phyloP scores from a whole-genome alignment of 2,113 vertebrate species.

The Cisticola juncidis region DNA sequence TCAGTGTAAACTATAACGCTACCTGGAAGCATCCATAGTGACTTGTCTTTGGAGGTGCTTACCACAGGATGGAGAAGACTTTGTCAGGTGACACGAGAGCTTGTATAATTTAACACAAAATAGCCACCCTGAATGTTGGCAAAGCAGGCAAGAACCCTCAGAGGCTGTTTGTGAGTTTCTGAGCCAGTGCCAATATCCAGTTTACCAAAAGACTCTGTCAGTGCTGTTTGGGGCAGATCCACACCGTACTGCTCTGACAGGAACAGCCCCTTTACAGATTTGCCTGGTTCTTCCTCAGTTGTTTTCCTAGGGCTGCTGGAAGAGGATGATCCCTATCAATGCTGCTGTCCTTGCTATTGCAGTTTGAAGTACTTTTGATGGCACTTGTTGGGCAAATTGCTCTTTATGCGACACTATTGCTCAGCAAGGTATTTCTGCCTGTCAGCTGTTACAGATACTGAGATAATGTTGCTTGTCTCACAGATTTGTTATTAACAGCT shows the following conservation, averaged over 20 bases:
- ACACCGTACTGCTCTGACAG: not conserved
- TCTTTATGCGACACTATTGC: not conserved
- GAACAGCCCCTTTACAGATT: not conserved
- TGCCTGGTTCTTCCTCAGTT: not conserved
- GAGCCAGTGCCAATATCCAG: not conserved
- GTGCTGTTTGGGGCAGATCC: not conserved
- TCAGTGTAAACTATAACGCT: not conserved
- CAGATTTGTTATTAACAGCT: slow-evolving; percentile 38
- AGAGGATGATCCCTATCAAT: not conserved
- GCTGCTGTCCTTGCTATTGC: not conserved
- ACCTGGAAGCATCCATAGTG: not conserved
- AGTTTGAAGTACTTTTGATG: not conserved
- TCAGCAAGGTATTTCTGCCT: slow-evolving; percentile 26
- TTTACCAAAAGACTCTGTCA: not conserved
- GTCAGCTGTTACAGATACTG: slow-evolving; percentile 25
- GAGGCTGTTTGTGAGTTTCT: not conserved
- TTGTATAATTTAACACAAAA: not conserved
- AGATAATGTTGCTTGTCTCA: slow-evolving; percentile 13
- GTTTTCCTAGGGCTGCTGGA: not conserved
- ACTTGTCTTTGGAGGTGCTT: not conserved
- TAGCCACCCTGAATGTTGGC: not conserved
- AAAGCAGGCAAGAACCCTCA: not conserved
- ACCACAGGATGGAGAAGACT: not conserved
- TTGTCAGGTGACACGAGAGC: not conserved
- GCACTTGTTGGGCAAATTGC: not conserved